Evolutionary conservation across 2,113 vertebrate genomes (phyloP).

Genomic region (Corydoras maculifer): DNA sequence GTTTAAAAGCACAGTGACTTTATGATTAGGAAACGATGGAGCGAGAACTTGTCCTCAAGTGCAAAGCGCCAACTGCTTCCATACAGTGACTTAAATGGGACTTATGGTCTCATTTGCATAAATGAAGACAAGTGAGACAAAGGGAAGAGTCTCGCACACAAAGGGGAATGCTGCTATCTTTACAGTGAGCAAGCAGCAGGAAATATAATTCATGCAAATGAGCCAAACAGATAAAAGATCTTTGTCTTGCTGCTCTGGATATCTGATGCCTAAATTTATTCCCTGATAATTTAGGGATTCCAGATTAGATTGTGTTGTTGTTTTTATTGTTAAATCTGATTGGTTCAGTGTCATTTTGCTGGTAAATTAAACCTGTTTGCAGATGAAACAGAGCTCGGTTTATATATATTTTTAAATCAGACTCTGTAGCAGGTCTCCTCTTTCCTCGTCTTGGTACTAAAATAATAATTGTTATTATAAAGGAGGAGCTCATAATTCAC

Average conservation of each 20-base stretch:
- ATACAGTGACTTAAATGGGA: conserved; percentile 20
- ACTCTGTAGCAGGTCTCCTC: too few species aligned
- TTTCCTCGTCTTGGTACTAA: too few species aligned
- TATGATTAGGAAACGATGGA: too few species aligned
- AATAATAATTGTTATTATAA: too few species aligned
- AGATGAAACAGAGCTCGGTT: too few species aligned
- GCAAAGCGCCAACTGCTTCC: conserved; percentile 8
- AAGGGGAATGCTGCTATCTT: conserved; percentile 60
- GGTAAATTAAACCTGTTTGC: too few species aligned
- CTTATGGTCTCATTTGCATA: conserved; percentile 47
- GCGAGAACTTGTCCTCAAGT: background rate
- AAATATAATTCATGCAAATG: conserved; percentile 70
- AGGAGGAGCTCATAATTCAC: too few species aligned
- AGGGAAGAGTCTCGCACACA: conserved; percentile 53
- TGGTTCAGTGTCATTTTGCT: conserved; percentile 1
- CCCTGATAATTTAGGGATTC: conserved; percentile 44
- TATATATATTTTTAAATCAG: too few species aligned
- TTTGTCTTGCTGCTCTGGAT: conserved; percentile 49
- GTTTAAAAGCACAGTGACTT: background rate
- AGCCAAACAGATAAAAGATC: conserved; percentile 60
- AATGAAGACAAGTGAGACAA: conserved; percentile 53
- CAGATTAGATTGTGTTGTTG: conserved; percentile 18
- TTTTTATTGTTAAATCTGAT: conserved; percentile 17
- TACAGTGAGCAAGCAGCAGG: conserved; percentile 50
- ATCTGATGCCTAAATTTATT: conserved; percentile 57